Conservation (phyloP, 2,113 vertebrate genomes). For the Sigmodon hispidus region DNA sequence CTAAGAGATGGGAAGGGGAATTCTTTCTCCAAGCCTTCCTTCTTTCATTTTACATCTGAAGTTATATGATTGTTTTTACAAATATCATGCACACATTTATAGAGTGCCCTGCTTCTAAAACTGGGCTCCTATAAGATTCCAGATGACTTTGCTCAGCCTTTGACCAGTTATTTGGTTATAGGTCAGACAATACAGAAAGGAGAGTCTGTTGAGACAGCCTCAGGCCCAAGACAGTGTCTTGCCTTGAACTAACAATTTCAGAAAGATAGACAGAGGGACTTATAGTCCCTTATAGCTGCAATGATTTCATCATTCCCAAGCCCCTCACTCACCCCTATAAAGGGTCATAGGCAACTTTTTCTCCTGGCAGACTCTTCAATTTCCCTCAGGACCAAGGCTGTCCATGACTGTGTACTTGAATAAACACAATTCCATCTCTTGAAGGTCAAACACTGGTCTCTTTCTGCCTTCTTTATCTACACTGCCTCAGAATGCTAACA, state of each 20-base stretch:
- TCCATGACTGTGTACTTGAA: neutral
- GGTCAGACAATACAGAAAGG: neutral
- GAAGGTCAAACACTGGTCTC: neutral
- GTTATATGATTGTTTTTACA: neutral
- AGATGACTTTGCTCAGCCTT: neutral
- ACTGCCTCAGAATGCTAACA: neutral
- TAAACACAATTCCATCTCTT: neutral
- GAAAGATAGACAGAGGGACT: neutral
- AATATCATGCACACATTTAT: neutral
- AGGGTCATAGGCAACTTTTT: neutral
- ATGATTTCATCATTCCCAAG: neutral
- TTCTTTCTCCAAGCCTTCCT: neutral
- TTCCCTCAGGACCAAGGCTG: neutral
- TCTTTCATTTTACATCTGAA: neutral
- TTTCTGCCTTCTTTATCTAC: neutral
- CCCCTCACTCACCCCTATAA: neutral
- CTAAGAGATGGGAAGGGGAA: neutral
- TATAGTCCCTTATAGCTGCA: neutral
- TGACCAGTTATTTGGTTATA: neutral
- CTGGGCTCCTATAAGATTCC: neutral
- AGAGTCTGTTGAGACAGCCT: neutral
- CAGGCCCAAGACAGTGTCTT: neutral
- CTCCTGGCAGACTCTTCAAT: neutral
- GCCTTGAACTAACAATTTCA: neutral
- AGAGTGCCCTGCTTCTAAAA: neutral